phyloP scores from a whole-genome alignment of 2,113 vertebrate species.

The Ifrita kowaldi region DNA sequence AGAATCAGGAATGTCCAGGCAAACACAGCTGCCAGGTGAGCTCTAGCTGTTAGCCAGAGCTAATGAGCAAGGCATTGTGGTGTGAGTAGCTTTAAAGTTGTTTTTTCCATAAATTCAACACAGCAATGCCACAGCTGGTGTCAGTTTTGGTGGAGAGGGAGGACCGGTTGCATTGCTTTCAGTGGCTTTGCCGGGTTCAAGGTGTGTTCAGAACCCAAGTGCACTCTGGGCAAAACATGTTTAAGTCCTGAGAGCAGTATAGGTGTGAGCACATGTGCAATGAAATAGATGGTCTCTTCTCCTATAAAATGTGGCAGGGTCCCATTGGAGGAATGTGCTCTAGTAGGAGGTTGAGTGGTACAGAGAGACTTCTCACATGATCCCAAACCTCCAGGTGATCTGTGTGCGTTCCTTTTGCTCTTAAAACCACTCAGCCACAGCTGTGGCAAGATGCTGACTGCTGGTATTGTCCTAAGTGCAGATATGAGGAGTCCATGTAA shows the following conservation, averaged over 20 bases:
- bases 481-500: not conserved
- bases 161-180: not conserved
- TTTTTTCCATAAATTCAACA: not conserved
- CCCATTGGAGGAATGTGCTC: not conserved
- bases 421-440: not conserved
- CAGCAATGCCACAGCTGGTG: not conserved
- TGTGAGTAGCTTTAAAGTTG: not conserved
- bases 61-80: not conserved
- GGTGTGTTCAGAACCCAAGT: not conserved
- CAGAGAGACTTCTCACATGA: not conserved
- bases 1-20: not conserved
- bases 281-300: not conserved
- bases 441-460: not conserved
- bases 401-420: not conserved
- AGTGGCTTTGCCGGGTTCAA: not conserved
- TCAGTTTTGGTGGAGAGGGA: not conserved
- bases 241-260: not conserved
- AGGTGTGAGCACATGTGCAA: not conserved
- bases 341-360: not conserved
- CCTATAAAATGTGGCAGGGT: not conserved
- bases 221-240: not conserved
- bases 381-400: not conserved
- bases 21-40: not conserved
- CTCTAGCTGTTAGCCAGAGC: not conserved
- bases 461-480: not conserved